These are phyloP conservation scores for Tyrannus savana DNA, from an alignment of 2,113 vertebrate species.

Conservation along the genomic window DNA sequence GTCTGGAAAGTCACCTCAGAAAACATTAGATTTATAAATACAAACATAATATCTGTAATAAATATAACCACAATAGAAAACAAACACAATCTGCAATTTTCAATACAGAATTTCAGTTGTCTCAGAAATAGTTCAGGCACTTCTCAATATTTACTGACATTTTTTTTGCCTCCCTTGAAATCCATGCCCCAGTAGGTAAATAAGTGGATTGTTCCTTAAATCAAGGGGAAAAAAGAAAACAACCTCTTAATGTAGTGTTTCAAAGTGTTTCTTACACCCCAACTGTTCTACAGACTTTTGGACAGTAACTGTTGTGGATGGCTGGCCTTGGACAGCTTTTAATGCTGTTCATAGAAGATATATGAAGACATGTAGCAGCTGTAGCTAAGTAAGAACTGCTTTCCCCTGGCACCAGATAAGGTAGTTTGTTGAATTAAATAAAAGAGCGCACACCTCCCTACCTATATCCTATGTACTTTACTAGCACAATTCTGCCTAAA, in stretches of 20 bases:
- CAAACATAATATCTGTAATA: neutral
- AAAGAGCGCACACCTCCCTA: neutral
- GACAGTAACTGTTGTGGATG: neutral
- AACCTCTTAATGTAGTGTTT: neutral
- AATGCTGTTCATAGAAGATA: neutral
- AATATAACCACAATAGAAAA: neutral
- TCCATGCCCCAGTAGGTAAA: neutral
- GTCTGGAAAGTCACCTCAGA: neutral
- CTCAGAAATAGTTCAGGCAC: neutral
- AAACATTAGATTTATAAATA: neutral
- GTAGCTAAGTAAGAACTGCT: neutral
- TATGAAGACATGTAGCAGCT: neutral
- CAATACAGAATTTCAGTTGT: neutral
- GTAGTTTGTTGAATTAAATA: neutral
- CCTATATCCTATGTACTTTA: neutral
- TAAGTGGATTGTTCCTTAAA: neutral
- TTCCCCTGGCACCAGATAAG: constrained; percentile 28
- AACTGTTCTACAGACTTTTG: neutral
- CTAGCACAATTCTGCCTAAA: neutral
- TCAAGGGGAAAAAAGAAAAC: neutral
- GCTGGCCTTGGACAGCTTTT: neutral
- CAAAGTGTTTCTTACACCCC: neutral
- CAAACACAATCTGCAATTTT: neutral
- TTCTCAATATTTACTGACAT: neutral
- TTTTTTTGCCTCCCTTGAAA: neutral